Percentiles rank a stretch among this genome's conserved stretches.
phyloP scores from a whole-genome alignment of 2,113 vertebrate genomes.

The Notechis scutatus region DNA sequence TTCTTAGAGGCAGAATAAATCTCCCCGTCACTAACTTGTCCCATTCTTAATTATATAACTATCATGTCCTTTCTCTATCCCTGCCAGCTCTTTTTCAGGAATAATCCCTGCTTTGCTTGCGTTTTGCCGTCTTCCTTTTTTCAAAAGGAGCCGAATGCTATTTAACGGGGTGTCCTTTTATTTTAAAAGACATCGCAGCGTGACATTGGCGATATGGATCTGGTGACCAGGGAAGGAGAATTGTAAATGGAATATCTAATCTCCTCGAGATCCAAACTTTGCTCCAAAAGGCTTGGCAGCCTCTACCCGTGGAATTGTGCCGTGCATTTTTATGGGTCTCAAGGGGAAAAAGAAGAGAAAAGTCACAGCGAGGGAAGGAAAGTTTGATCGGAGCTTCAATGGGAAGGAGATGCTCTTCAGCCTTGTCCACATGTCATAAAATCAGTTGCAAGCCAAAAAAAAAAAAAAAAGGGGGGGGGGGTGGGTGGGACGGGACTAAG shows the following conservation, averaged over 20 bases:
- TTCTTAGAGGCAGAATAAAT: background rate
- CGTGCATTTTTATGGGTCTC: background rate
- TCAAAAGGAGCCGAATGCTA: background rate
- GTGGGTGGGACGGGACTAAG: too few species aligned
- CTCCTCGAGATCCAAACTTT: background rate
- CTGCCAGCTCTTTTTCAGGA: background rate
- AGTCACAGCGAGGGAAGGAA: background rate
- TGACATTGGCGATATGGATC: conserved; percentile 30
- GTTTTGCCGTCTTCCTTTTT: conserved; percentile 38
- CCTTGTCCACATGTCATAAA: background rate
- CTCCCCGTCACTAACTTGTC: too few species aligned
- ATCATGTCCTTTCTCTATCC: background rate
- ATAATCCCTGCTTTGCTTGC: conserved; percentile 15
- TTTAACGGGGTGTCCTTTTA: conserved; percentile 13
- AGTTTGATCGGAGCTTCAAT: background rate
- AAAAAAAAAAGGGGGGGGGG: too few species aligned
- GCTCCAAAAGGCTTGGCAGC: conserved; percentile 5
- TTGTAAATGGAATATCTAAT: conserved; percentile 30
- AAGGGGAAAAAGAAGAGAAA: background rate
- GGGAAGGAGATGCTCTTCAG: background rate
- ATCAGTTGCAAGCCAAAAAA: too few species aligned
- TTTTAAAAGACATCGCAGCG: conserved; percentile 1
- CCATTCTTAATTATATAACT: background rate
- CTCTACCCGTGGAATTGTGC: fast-evolving
- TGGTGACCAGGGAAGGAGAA: background rate